These are phyloP conservation scores for Plemyria rubiginata DNA, from an alignment of 2,888 invertebrate species.

Conservation along the genomic window DNA sequence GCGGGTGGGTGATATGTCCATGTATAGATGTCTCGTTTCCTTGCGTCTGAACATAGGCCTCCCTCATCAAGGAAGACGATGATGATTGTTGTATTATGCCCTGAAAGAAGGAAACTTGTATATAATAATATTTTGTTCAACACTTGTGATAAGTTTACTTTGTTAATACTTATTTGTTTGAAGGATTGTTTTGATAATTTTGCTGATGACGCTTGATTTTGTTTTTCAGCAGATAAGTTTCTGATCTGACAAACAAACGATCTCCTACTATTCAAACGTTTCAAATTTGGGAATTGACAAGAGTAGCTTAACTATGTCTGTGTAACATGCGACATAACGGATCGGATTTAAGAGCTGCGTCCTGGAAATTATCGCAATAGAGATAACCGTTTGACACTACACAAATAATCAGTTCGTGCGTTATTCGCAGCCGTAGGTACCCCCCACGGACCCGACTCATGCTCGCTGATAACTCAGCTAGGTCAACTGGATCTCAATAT, in stretches of 20 bases:
- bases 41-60: no score
- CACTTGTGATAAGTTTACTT: background rate
- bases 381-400: constrained; percentile 48
- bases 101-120: background rate
- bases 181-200: constrained; percentile 2
- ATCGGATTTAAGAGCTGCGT: constrained; percentile 15
- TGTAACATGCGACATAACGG: background rate
- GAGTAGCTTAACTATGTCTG: background rate
- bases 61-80: no score
- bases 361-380: constrained; percentile 22
- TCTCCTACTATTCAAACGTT: no score
- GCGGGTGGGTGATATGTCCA: no score
- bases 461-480: constrained; percentile 62
- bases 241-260: background rate
- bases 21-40: no score
- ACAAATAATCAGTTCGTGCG: constrained; percentile 45
- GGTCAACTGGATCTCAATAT: constrained; percentile 54
- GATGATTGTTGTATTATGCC: no score
- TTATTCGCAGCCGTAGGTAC: constrained; percentile 48
- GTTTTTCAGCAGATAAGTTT: constrained; percentile 5
- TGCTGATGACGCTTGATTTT: constrained; percentile 3
- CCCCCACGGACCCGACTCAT: constrained; percentile 80
- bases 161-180: background rate
- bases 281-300: no score
- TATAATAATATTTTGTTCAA: constrained; percentile 1